Base-by-base conservation (phyloP, 2,113 vertebrate species). In the Pollimyrus isidori region DNA sequence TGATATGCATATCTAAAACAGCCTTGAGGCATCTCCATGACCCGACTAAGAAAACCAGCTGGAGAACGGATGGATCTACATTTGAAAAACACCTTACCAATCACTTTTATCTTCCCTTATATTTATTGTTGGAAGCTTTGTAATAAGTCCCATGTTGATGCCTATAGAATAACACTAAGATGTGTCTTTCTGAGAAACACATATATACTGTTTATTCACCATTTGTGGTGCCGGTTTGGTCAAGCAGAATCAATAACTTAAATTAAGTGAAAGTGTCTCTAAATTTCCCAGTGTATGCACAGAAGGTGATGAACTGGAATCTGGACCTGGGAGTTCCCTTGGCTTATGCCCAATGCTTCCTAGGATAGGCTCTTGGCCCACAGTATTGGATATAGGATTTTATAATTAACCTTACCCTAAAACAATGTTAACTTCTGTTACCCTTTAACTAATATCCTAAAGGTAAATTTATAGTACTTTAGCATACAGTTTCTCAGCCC, bases 61-160 rank as follows among this genome's bases (percentile, higher is more conserved):
- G 62, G 9, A 26, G 26, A 65, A 65, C 1, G 0, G n/a, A 65
- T 65, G n/a, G n/a, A 26, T 26, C n/a, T 65, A 26, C 21, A 62
- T 62, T 62, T 62, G 23, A 62, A 62, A 23, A n/a, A 65, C 7
- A 65, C 26, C 76, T 88, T n/a, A 23, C 7, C 88, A 91, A 87
- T 91, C 89, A 89, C 13, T 21, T 88, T 91, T 45, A 93, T 90
- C 89, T 90, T 92, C 93, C 92, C 90, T 93, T 90, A 90, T 91
- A 93, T 95, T 94, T 93, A 94, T 91, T 90, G 91, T 93, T 90
- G 92, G 52, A 88, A 91, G 92, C 92, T 92, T 88, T 86, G 92
- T 56, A 69, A 65, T 46, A 21, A 56, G 56, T 87, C 23, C 87
- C 10, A 3, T 91, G 88, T 88, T 53, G 46, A 80, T 91, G 62